These are phyloP conservation scores for Macrotus californicus DNA, from an alignment of 2,113 vertebrate genomes.

Conservation along the genomic window DNA sequence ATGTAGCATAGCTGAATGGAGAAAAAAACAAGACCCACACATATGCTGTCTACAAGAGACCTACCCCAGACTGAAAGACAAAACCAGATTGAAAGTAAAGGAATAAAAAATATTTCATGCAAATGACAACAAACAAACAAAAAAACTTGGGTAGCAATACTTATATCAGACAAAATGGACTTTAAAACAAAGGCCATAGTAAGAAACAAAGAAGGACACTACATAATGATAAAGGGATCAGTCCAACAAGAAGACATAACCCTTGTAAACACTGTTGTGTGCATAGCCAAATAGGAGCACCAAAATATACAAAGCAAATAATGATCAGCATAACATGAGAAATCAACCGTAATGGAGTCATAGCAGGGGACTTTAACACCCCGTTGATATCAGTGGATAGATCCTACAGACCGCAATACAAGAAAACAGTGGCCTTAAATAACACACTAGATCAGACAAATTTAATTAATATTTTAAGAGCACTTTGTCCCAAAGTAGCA, in stretches of 20 bases:
- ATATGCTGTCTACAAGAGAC: background rate
- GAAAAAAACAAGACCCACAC: background rate
- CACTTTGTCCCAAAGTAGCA: background rate
- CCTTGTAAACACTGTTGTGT: background rate
- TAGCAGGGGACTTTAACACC: background rate
- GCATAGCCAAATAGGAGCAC: background rate
- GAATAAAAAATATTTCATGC: background rate
- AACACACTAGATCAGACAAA: background rate
- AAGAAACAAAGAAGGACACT: background rate
- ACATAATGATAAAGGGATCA: background rate
- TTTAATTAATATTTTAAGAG: background rate
- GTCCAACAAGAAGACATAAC: background rate
- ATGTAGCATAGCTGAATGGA: background rate
- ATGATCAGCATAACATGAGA: background rate
- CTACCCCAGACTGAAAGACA: background rate
- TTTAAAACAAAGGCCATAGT: background rate
- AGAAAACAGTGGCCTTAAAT: background rate
- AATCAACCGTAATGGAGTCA: background rate
- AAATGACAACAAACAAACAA: background rate
- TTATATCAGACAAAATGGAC: background rate
- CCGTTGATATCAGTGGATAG: background rate
- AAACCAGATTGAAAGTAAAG: background rate
- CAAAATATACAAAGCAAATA: background rate
- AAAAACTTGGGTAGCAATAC: background rate
- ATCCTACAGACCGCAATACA: background rate